These are phyloP conservation scores for Neelides sp. DNA, from an alignment of 1,140 invertebrate genomes.

Conservation along the genomic window DNA sequence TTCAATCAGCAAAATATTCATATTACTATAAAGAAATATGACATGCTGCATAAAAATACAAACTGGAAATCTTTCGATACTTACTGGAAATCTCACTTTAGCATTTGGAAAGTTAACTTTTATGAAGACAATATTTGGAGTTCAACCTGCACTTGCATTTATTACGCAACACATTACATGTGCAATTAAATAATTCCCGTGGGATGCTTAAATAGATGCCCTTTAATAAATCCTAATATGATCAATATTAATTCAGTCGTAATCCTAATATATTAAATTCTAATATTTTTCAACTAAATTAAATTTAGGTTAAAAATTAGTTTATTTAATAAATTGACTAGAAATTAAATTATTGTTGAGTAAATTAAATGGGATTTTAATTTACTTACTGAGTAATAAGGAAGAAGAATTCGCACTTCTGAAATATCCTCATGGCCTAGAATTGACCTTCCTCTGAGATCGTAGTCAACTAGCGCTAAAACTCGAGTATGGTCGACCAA, in stretches of 20 bases:
- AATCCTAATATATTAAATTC: background rate
- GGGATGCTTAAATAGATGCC: background rate
- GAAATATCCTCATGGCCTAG: slow-evolving; percentile 53
- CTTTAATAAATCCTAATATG: background rate
- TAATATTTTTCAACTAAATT: background rate
- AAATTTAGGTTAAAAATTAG: background rate
- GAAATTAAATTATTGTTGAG: background rate
- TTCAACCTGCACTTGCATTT: too few species aligned
- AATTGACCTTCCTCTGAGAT: slow-evolving; percentile 49
- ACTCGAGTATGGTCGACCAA: slow-evolving; percentile 60
- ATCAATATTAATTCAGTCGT: background rate
- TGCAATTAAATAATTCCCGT: too few species aligned
- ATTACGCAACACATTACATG: too few species aligned
- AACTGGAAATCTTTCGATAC: too few species aligned
- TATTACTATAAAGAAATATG: too few species aligned
- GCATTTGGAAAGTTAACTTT: too few species aligned
- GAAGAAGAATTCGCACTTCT: slow-evolving; percentile 61
- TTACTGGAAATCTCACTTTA: too few species aligned
- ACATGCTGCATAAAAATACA: too few species aligned
- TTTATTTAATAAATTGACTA: too few species aligned
- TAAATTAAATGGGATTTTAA: background rate
- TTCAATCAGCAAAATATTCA: too few species aligned
- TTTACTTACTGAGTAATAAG: slow-evolving; percentile 54
- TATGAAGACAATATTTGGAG: too few species aligned
- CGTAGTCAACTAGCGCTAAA: slow-evolving; percentile 56